Evolutionary conservation across 2,797 vertebrate genomes (phyloP), one percentile per base, ranked within the genome.

Genomic region (Arrhamphus sclerolepis): DNA sequence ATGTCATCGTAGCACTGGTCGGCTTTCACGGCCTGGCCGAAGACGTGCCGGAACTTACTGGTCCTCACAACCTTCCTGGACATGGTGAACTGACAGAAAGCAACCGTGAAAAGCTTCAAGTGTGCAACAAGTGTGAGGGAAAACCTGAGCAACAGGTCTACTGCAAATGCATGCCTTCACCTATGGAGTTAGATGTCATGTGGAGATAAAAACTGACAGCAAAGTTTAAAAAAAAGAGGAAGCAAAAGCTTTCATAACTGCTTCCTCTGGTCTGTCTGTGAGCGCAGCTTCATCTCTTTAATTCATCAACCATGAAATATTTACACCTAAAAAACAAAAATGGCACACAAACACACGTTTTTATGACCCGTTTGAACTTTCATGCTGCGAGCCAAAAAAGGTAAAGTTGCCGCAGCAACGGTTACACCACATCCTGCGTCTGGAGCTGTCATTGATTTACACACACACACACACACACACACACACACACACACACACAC

Each of bases 1-100:
- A 97, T 95, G 78, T 97, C 96, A 56, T 97, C 96, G 56, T 97
- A 97, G 85, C 95, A 97, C 66, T 96, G 95, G 84, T 97, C 96
- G 0, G 93, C 87, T 83, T 97, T 97, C 71, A 92, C 74, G 0
- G 83, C 93, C 87, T 97, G 95, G 11, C 96, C 96, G 17, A 96
- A 97, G 72, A 97, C 95, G 0, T 97, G 96, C 9, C 96, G 96
- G 82, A 96, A 97, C 87, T 97, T 97, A 71, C 96, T 97, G 92
- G 79, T 60, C 74, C 96, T 93, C 57, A 97, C 96, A 56, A 97
- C 95, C 83, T 92, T 94, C 66, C 91, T 91, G 77, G 92, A 93
- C 95, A 97, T 97, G 86, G 83, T 92, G 90, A 87, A 81, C 91
- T 91, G 61, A 17, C 41, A 29, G 18, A 53, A 24, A 51, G n/a